These are phyloP conservation scores for Tetragonisca angustula DNA, from an alignment of 2,888 invertebrate species.

Conservation along the genomic window DNA sequence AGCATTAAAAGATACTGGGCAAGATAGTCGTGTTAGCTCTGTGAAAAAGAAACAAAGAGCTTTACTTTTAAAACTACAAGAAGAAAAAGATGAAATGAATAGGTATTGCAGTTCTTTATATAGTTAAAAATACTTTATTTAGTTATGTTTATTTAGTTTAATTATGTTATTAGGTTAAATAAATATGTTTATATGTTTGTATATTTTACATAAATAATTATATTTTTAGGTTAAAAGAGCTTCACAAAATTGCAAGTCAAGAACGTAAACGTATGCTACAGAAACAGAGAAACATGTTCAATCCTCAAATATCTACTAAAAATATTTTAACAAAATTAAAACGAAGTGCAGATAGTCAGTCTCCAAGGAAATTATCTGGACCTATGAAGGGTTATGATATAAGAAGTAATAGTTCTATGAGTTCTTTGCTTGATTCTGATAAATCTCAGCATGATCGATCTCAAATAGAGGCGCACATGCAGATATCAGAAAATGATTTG, in stretches of 20 bases:
- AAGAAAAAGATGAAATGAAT: constrained; percentile 89
- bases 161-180: constrained; percentile 83
- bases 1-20: constrained; percentile 80
- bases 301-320: constrained; percentile 85
- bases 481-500: constrained; percentile 71
- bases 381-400: constrained; percentile 85
- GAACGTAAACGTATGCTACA: constrained; percentile 85
- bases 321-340: constrained; percentile 85
- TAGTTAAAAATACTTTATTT: background rate
- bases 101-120: constrained; percentile 81
- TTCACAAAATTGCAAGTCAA: constrained; percentile 85
- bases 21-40: constrained; percentile 82
- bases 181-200: no score
- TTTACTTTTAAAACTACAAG: constrained; percentile 87
- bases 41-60: constrained; percentile 89
- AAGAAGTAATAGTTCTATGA: constrained; percentile 83
- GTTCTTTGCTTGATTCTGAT: constrained; percentile 82
- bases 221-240: constrained; percentile 84
- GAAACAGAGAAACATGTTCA: constrained; percentile 85
- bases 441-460: constrained; percentile 81
- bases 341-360: constrained; percentile 83
- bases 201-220: no score
- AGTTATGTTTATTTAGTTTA: constrained; percentile 10
- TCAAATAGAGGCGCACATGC: constrained; percentile 73
- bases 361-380: constrained; percentile 83